Evolutionary conservation across 2,888 invertebrate species (phyloP).

Genomic region (Patella pellucida): DNA sequence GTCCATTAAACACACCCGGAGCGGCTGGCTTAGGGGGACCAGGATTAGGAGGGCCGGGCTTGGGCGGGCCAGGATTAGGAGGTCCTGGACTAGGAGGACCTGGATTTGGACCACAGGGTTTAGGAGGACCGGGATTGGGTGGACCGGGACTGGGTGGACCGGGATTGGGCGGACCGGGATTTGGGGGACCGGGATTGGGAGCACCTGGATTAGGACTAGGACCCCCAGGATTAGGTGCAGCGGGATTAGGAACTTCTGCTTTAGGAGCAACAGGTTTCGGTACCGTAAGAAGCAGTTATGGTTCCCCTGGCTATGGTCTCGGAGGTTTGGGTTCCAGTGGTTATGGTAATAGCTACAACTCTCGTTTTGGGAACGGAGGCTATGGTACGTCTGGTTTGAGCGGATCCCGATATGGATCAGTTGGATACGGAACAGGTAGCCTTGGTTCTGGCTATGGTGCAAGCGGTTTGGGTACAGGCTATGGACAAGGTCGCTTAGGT

Average conservation of each 20-base stretch:
- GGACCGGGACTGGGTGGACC: not conserved
- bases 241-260: not conserved
- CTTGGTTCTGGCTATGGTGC: not conserved
- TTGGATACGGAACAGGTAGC: not conserved
- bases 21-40: not conserved
- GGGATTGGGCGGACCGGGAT: not conserved
- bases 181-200: not conserved
- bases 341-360: not conserved
- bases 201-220: not conserved
- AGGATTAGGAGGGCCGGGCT: not conserved
- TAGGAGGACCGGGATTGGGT: not conserved
- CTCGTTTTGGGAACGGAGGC: not conserved
- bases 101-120: not conserved
- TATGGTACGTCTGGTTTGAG: not conserved
- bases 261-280: not conserved
- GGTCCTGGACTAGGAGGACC: not conserved
- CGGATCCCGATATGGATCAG: not conserved
- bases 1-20: not conserved
- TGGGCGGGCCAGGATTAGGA: not conserved
- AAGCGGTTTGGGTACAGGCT: not conserved
- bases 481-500: not conserved
- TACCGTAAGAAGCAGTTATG: not conserved
- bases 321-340: not conserved
- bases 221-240: not conserved
- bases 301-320: not conserved